Base-by-base conservation (phyloP, 1,140 invertebrate species). In the Cotesia typhae region DNA sequence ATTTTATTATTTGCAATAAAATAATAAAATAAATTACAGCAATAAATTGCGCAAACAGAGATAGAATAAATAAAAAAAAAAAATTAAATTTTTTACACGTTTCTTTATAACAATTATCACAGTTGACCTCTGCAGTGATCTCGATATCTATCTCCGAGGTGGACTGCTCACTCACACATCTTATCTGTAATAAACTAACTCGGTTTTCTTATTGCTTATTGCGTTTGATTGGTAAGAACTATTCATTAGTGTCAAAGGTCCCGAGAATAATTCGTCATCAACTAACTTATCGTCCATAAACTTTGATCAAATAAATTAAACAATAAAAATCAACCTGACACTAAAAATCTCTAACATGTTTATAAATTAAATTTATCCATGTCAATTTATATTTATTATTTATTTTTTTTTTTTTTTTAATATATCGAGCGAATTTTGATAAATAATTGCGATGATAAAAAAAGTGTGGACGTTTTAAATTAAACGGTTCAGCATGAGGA, bases 291-390 rank as follows among this genome's bases (percentile, higher is more conserved):
- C 52, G 14, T 4, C 52, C 52, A 55, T 55, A 55, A 55, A 55
- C 52, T 55, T 55, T 55, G 52, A 55, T 55, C 52, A 55, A 55
- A 55, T 17, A 55, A 55, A 55, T 55, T 55, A 17, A n/a, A 55
- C n/a, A 55, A 55, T 14, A 55, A 55, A 14, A 17, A 55, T 17
- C 12, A 55, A 55, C 12, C 4, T 14, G 12, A 55, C 52, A 55
- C 52, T 41, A 41, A 41, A 41, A 41, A 41, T 28, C 20, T 28
- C 20, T 28, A 28, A 28, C 20, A 28, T 28, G 20, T 28, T 28
- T 28, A 28, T 28, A 28, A 28, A 28, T 28, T 28, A 28, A 28
- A 28, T 28, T 28, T 28, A 28, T 28, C 20, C 20, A 28, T 28
- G 20, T 28, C 20, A 28, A 28, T 28, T 28, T 28, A 28, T 28